Base-by-base conservation (phyloP, 2,113 vertebrate genomes). In the Sakesphorus luctuosus region DNA sequence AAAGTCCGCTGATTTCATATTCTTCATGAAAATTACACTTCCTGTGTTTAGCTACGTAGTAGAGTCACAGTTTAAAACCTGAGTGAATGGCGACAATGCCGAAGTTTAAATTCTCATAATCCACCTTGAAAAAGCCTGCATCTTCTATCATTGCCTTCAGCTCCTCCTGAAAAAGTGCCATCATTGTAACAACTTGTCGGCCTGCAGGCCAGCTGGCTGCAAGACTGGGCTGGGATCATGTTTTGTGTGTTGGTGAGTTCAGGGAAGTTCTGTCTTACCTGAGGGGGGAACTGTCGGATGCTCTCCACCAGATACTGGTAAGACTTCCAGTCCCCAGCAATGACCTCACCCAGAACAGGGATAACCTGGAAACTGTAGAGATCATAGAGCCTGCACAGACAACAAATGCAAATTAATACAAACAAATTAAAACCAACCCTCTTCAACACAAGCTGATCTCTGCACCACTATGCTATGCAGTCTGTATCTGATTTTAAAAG, bases 241-340 rank as follows among this genome's bases (percentile, higher is more conserved):
- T 19, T 84, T 61, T 56, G 18, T 38, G 26, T 35, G 21, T 71
- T 15, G 31, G 47, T 40, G 52, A 76, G 77, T 40, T 18, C 31
- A 56, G 63, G 38, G 25, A 58, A 81, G 84, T 31, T 31, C 6
- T 84, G 46, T 73, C 74, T 90, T 97, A 99, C 99, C 98, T 99
- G 99, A 73, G 98, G 95, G 2, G 99, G 99, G 89, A 99, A 99
- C 87, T 93, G 98, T 63, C 99, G 98, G 93, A 99, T 99, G 93
- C 99, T 99, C 93, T 99, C 99, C 43, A 99, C 99, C 18, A 99
- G 98, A 92, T 99, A 99, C 84, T 99, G 99, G 85, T 99, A 99
- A 13, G 99, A 99, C 84, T 98, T 99, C 99, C 99, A 99, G 97
- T 99, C 99, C 87, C 99, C 99, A 69, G 99, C 99, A 3, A 99